Evolutionary conservation across 2,888 invertebrate genomes (phyloP), one percentile per base, ranked within the genome.

Genomic region (Nysson spinosus): DNA sequence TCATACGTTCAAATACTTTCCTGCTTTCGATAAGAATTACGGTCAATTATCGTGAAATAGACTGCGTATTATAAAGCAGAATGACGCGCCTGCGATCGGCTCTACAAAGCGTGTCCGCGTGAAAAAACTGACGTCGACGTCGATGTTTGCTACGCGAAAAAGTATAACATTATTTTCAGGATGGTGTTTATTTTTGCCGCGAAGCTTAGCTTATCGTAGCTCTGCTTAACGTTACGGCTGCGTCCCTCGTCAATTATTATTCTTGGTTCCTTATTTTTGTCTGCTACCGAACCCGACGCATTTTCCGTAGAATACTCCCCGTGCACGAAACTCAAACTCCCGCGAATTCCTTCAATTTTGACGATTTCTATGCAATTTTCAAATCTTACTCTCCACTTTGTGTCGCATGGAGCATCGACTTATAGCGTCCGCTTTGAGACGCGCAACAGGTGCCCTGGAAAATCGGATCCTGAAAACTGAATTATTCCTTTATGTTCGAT

Each of bases 211-310:
- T 72, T 75, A 66, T 56, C 69, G 66, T 64, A 56, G 60, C 61
- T 72, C 73, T 73, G 73, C 50, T 75, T 64, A 69, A 66, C 60
- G 66, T 72, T 70, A 72, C 35, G 54, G 56, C 43, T 43, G 46
- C 46, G 71, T 62, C 58, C 51, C 46, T 51, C 67, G 61, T 68
- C 76, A 74, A 74, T 71, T 77, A 75, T 75, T 73, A 77, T 72
- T 76, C 69, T 69, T 66, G 54, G 44, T 77, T 73, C 63, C 73
- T 71, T 76, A 72, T 76, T 72, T 75, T 72, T 26, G 61, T 63
- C 57, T 55, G 63, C 35, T 55, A 26, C 50, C 35, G 34, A 49
- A 49, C 35, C 43, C 37, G 30, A 51, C 56, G 61, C 40, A 37
- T 20, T 63, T 72, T 57, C n/a, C n/a, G n/a, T n/a, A n/a, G n/a